Base-by-base conservation (phyloP, 2,113 vertebrate species). In the Rhodinocichla rosea region DNA sequence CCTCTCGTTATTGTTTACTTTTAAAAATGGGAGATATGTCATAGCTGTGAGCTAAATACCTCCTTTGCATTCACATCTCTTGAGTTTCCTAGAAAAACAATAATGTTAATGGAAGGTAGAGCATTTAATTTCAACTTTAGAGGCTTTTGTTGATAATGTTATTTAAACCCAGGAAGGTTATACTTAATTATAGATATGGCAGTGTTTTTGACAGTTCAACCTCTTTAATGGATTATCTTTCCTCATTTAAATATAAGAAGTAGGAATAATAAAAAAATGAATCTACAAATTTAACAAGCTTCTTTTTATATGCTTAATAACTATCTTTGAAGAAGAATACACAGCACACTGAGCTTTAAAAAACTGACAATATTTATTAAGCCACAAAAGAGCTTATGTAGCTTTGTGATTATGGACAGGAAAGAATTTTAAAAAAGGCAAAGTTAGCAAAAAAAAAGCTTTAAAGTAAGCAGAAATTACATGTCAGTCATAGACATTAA, bases 401-500 rank as follows among this genome's bases (percentile, higher is more conserved):
- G 83, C 73, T 97, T 97, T 97, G 87, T 96, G 91, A 98, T 98
- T 98, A 95, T 62, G 62, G 91, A 97, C 81, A 95, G 79, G 77
- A 79, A 97, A 97, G 87, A 97, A 95, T 95, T 97, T 95, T 92
- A 70, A 80, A 97, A 98, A 98, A 97, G 87, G 75, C 82, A 92
- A 97, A 97, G 93, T 96, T 97, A 97, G 89, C 78, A 74, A 15
- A 87, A 96, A 94, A 95, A 97, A 95, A 92, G 81, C 85, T 97
- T 97, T 97, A 97, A 96, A 97, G 92, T 96, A 97, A 97, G 97
- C 96, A 97, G 97, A 97, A 97, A 92, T 96, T 97, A 77, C 68
- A 91, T 86, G 95, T 96, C 96, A 97, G 71, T 98, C 96, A 98
- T 40, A 97, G 97, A 97, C 97, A 97, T 98, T 98, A 98, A 98